phyloP scores from a whole-genome alignment of 1,140 invertebrate species.

The Heliconius melpomene region DNA sequence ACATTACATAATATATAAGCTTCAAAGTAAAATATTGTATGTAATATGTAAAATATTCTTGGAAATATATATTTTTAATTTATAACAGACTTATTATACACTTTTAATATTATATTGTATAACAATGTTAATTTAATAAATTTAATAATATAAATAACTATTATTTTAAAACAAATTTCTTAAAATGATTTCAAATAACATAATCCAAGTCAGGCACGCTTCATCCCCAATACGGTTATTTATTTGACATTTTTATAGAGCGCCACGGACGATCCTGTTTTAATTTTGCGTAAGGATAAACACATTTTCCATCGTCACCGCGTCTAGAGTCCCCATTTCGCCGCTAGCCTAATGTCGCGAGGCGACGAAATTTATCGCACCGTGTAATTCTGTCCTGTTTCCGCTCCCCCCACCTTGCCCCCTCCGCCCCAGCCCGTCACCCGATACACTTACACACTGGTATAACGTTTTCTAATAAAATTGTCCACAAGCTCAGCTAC shows the following conservation, averaged over 20 bases:
- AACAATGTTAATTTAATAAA: neutral
- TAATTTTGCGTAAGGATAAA: conserved; percentile 72
- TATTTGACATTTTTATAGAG: conserved; percentile 74
- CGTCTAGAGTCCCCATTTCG: conserved; percentile 57
- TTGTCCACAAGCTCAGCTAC: conserved; percentile 76
- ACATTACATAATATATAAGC: neutral
- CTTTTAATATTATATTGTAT: too few relatives aligned
- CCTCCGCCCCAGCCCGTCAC: conserved; percentile 55
- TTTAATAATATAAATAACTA: neutral
- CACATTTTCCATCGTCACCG: conserved; percentile 55
- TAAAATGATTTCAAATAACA: neutral
- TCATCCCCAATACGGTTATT: conserved; percentile 43
- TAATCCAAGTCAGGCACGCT: neutral
- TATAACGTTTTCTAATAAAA: conserved; percentile 81
- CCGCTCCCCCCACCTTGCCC: conserved; percentile 50
- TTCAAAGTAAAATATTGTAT: neutral
- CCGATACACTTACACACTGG: conserved; percentile 65
- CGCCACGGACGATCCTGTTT: conserved; percentile 62
- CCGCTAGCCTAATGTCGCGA: conserved; percentile 71
- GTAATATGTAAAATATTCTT: too few relatives aligned
- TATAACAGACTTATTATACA: too few relatives aligned
- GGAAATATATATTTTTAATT: too few relatives aligned
- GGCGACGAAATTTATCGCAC: conserved; percentile 75
- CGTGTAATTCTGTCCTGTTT: conserved; percentile 69
- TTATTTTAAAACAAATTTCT: neutral